Evolutionary conservation across 2,113 vertebrate species (phyloP), one percentile per base, ranked within the genome.

Genomic region (Sapajus apella): DNA sequence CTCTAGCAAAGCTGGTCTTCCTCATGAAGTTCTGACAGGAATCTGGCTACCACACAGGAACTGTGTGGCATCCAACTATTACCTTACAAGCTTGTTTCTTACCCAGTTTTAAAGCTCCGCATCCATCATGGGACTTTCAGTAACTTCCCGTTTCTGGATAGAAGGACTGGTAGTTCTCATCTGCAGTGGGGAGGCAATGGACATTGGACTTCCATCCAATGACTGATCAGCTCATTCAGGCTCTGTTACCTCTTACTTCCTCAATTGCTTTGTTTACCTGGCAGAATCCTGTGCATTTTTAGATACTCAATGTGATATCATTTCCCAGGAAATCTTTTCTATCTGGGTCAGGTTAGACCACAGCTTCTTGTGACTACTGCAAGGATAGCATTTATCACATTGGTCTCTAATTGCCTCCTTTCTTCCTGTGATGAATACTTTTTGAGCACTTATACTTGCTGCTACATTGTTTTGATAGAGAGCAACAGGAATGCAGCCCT

Each of bases 321-420:
- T 72, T 58, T 52, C 32, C 27, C 13, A 86, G 23, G 58, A 81
- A 92, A 73, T 2, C 23, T 73, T 80, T 88, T 52, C 8, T 68
- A 8, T 73, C 43, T 87, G 47, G 27, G 85, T 79, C 82, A 40
- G 27, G 27, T 76, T 95, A 83, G 66, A 61, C 17, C 32, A 50
- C 21, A 90, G 8, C 25, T 43, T 81, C 16, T 52, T 83, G 25
- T 93, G 32, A 21, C 45, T 95, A 32, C 20, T 79, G 13, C 16
- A 75, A 47, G 18, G 27, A 58, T 50, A 95, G 23, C 17, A 27
- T 52, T 92, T 58, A 52, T 80, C 76, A 37, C 40, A 84, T 7
- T 73, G 45, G 21, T 18, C 91, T 89, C 66, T 94, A 82, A 94
- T 55, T 52, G 6, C 40, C 9, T 95, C n/a, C 40, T 91, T 96